phyloP scores from a whole-genome alignment of 2,797 vertebrate genomes.

The Coreius guichenoti region DNA sequence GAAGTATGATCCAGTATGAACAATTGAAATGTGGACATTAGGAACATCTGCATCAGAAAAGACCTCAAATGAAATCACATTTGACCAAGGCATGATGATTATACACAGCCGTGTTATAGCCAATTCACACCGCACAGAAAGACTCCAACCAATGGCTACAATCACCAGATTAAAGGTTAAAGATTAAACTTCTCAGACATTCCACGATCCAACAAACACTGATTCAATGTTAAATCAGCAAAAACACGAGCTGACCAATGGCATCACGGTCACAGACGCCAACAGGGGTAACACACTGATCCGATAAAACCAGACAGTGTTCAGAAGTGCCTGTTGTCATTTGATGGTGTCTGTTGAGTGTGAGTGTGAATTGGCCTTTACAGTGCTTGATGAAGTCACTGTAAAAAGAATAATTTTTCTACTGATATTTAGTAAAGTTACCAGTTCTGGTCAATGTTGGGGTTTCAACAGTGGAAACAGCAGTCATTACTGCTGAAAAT shows the following conservation, averaged over 20 bases:
- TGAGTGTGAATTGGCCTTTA: neutral
- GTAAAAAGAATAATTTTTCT: neutral
- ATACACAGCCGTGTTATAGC: neutral
- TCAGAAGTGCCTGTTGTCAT: neutral
- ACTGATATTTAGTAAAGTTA: neutral
- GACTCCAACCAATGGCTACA: neutral
- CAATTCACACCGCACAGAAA: neutral
- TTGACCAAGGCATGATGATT: neutral
- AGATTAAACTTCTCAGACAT: too few relatives aligned
- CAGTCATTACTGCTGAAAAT: neutral
- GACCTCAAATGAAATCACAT: neutral
- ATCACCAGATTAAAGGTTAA: too few relatives aligned
- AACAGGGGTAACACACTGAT: neutral
- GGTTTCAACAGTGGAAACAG: neutral
- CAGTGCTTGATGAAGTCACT: neutral
- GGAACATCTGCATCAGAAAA: neutral
- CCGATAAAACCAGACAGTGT: too few relatives aligned
- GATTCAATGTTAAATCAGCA: too few relatives aligned
- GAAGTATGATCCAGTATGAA: too few relatives aligned
- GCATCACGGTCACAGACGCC: neutral
- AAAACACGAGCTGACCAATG: too few relatives aligned
- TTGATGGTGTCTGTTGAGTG: too few relatives aligned
- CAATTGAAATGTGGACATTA: too few relatives aligned
- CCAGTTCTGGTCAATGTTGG: neutral
- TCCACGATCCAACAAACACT: too few relatives aligned